phyloP scores from a whole-genome alignment of 2,113 vertebrate species.

The Melanocharis versteri region DNA sequence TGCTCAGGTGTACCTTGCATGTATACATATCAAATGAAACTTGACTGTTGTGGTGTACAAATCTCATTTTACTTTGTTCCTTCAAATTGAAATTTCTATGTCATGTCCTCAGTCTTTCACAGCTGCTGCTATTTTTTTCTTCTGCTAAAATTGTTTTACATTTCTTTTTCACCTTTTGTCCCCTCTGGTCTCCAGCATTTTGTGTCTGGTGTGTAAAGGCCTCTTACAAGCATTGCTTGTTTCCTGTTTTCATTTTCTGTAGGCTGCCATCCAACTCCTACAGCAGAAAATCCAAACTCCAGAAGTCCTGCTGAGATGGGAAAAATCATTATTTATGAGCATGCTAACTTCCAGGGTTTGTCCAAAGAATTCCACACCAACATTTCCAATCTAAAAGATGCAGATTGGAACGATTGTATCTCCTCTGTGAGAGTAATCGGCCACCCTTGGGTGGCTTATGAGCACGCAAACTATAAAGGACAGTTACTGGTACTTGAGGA shows the following conservation, averaged over 20 bases:
- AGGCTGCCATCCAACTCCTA: background rate
- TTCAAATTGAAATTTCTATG: background rate
- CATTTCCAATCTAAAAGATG: background rate
- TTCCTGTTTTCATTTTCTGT: background rate
- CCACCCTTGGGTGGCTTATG: conserved; percentile 46
- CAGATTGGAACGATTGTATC: conserved; percentile 14
- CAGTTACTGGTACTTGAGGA: background rate
- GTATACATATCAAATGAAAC: background rate
- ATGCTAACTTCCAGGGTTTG: conserved; percentile 12
- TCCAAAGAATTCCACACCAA: background rate
- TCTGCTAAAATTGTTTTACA: background rate
- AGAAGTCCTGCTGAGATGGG: background rate
- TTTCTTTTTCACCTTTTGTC: background rate
- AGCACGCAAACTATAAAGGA: background rate
- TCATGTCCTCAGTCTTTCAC: background rate
- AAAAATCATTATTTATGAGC: conserved; percentile 8
- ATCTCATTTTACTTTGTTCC: background rate
- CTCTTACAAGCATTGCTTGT: background rate
- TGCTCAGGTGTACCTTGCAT: rapidly evolving
- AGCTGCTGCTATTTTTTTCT: background rate
- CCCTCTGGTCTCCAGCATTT: background rate
- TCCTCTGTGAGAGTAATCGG: conserved; percentile 33
- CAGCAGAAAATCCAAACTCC: background rate
- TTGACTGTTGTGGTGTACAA: background rate
- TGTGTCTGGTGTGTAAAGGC: background rate